phyloP scores from a whole-genome alignment of 1,140 invertebrate genomes.

The Aphelinus certus region DNA sequence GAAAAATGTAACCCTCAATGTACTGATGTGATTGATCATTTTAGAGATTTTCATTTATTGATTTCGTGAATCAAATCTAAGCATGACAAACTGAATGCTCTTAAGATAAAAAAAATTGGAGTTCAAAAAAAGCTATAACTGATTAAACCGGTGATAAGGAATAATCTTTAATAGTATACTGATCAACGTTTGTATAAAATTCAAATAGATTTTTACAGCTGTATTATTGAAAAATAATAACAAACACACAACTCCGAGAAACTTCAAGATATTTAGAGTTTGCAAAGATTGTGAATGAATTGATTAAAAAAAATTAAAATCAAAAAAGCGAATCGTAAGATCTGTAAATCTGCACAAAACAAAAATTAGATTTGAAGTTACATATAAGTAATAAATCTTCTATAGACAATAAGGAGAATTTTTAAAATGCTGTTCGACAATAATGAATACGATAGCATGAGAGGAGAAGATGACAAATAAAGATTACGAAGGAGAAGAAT shows the following conservation, averaged over 20 bases:
- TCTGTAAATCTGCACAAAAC: constrained; percentile 62
- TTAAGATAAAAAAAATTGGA: too few species aligned
- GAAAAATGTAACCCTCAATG: too few species aligned
- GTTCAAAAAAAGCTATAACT: too few species aligned
- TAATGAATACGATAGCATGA: constrained; percentile 56
- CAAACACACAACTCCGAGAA: background rate
- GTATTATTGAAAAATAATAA: too few species aligned
- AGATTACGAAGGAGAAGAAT: background rate
- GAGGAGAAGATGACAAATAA: constrained; percentile 27
- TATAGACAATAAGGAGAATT: constrained; percentile 53
- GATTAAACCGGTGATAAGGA: too few species aligned
- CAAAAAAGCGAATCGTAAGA: background rate
- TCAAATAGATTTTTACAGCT: too few species aligned
- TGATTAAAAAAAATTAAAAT: background rate
- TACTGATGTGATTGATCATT: too few species aligned
- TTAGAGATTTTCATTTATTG: too few species aligned
- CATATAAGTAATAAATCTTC: constrained; percentile 45
- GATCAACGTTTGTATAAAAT: too few species aligned
- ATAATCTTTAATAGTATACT: too few species aligned
- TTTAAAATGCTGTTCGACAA: constrained; percentile 65
- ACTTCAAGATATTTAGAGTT: background rate
- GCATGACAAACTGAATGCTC: too few species aligned
- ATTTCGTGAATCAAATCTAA: too few species aligned
- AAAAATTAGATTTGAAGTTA: constrained; percentile 55
- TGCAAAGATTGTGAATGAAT: background rate